phyloP scores from a whole-genome alignment of 23 tunicate species.

The Diplosoma virens region DNA sequence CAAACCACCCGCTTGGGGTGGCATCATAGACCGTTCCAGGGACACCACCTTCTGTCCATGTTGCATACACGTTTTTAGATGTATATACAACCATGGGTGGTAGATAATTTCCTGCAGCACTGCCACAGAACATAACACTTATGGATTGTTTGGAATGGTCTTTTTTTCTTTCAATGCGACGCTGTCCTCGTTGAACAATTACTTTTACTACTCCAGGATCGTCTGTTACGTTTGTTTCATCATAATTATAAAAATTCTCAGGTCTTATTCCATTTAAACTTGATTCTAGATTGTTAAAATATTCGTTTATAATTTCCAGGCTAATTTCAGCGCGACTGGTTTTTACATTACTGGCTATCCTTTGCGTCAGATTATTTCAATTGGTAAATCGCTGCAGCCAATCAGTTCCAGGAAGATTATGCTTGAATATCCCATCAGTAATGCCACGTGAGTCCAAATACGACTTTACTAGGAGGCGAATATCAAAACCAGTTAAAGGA shows the following conservation, averaged over 20 bases:
- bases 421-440: not conserved
- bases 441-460: not conserved
- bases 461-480: not conserved
- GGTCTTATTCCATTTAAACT: not conserved
- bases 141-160: conserved; percentile 20
- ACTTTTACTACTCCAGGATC: conserved; percentile 26
- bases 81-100: conserved; percentile 30
- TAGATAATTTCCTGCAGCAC: not conserved
- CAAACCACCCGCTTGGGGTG: conserved; percentile 23
- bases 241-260: conserved; percentile 3
- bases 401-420: not conserved
- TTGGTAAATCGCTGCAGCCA: not conserved
- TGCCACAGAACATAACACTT: not conserved
- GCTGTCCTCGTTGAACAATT: not conserved
- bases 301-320: not conserved
- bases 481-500: not conserved
- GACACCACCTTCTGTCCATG: conserved; percentile 21
- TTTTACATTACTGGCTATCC: not conserved
- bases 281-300: not conserved
- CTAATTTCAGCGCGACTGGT: not conserved
- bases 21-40: conserved; percentile 5
- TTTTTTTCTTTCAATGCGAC: not conserved
- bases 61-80: not conserved
- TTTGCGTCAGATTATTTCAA: not conserved
- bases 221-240: conserved; percentile 11